These are phyloP conservation scores for Bombus consobrinus DNA, from an alignment of 1,140 invertebrate genomes.

Conservation along the genomic window DNA sequence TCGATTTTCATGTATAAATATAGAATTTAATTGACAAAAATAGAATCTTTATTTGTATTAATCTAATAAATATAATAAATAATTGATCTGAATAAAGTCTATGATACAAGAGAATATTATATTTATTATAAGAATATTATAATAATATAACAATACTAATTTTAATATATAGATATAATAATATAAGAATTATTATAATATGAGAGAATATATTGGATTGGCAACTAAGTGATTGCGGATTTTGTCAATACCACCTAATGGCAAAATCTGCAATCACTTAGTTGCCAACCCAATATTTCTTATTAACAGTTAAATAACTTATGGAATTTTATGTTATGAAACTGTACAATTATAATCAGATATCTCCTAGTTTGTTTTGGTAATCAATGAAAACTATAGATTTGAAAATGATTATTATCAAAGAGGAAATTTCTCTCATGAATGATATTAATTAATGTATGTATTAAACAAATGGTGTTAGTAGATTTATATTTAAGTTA, in stretches of 20 bases:
- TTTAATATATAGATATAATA: too few relatives aligned
- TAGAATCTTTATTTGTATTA: not conserved
- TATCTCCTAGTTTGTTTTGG: not conserved
- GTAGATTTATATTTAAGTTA: not conserved
- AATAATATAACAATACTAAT: too few relatives aligned
- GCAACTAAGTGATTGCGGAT: too few relatives aligned
- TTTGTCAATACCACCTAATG: too few relatives aligned
- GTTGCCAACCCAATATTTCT: too few relatives aligned
- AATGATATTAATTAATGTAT: not conserved
- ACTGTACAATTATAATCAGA: not conserved
- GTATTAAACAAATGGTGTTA: not conserved
- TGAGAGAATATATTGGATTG: not conserved
- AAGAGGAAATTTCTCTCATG: not conserved
- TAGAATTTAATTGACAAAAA: not conserved
- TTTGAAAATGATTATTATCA: not conserved
- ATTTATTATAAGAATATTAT: too few relatives aligned
- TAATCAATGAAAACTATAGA: not conserved
- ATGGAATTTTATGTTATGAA: not conserved
- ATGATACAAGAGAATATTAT: too few relatives aligned
- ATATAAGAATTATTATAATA: not conserved
- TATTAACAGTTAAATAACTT: not conserved
- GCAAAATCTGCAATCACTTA: too few relatives aligned
- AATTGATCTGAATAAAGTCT: too few relatives aligned
- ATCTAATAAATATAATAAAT: not conserved
- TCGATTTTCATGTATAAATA: not conserved